Percentiles rank a stretch among this genome's conserved stretches.
These are phyloP conservation scores for Ceyx cyanopectus DNA, from an alignment of 2,113 vertebrate genomes.

Conservation along the genomic window DNA sequence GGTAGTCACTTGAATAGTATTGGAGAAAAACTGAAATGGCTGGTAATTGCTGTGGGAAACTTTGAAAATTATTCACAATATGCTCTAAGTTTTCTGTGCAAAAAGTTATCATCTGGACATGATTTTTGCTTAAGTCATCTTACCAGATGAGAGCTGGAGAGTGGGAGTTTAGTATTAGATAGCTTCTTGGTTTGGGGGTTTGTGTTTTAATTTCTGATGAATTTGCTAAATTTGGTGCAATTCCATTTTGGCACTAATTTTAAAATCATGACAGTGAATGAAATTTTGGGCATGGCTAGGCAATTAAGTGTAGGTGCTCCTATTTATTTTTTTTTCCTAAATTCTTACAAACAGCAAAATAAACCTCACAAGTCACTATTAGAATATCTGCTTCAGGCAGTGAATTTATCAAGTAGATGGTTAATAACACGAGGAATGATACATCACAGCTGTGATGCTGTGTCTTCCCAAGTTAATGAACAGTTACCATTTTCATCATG, in stretches of 20 bases:
- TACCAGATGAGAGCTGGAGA: neutral
- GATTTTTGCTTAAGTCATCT: neutral
- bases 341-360: constrained; percentile 49
- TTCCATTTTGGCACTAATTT: neutral
- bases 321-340: constrained; percentile 55
- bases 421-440: constrained; percentile 78
- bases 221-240: neutral
- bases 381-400: constrained; percentile 68
- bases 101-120: neutral
- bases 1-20: neutral
- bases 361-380: constrained; percentile 56
- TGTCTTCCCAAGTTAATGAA: constrained; percentile 80
- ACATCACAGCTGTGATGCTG: constrained; percentile 73
- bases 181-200: neutral
- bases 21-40: constrained; percentile 43
- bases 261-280: neutral
- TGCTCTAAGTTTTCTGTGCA: constrained; percentile 29
- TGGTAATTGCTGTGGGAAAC: constrained; percentile 32
- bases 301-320: constrained; percentile 31
- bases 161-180: neutral
- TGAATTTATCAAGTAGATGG: constrained; percentile 74
- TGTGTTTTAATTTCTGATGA: neutral
- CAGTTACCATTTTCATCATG: constrained; percentile 78
- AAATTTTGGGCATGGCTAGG: neutral
- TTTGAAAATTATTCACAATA: constrained; percentile 62